Percentiles rank a stretch among this genome's conserved stretches.
These are phyloP conservation scores for Drosophila leonis DNA, from an alignment of 2,888 invertebrate genomes.

Conservation along the genomic window DNA sequence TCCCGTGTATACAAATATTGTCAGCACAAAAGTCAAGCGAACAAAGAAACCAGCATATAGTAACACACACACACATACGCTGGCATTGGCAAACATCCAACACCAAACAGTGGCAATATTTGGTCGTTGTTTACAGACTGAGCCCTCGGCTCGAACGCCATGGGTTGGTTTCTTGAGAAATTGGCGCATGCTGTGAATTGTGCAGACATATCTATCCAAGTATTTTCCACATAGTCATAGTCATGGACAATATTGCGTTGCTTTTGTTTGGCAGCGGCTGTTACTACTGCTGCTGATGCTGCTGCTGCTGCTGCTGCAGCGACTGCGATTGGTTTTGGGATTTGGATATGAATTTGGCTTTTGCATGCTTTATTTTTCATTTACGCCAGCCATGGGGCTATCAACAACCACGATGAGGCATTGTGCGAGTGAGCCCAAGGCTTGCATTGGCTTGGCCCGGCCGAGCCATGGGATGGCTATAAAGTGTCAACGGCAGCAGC, in stretches of 20 bases:
- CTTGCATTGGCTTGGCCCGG: slow-evolving; percentile 15
- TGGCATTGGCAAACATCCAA: slow-evolving; percentile 44
- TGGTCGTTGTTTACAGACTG: slow-evolving; percentile 67
- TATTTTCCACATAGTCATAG: slow-evolving; percentile 57
- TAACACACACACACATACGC: slow-evolving; percentile 13
- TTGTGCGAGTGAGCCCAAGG: slow-evolving; percentile 42
- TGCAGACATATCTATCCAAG: slow-evolving; percentile 52
- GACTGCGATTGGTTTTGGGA: slow-evolving; percentile 31
- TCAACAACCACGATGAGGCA: slow-evolving; percentile 65
- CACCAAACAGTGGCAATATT: slow-evolving; percentile 75
- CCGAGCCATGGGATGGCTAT: slow-evolving; percentile 35
- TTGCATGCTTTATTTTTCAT: slow-evolving; percentile 61
- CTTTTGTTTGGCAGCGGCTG: slow-evolving; percentile 65
- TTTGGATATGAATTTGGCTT: slow-evolving; percentile 38
- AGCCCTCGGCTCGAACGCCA: slow-evolving; percentile 69
- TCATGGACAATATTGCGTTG: slow-evolving; percentile 74
- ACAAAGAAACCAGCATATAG: slow-evolving; percentile 60
- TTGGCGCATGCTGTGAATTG: slow-evolving; percentile 80
- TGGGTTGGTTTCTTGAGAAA: slow-evolving; percentile 73
- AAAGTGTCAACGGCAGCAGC: slow-evolving; percentile 78
- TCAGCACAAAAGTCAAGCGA: slow-evolving; percentile 73
- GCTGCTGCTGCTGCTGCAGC: not conserved
- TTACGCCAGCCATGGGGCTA: slow-evolving; percentile 61
- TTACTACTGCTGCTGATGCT: slow-evolving; percentile 3
- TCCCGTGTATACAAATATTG: slow-evolving; percentile 59